Percentiles rank a stretch among this genome's conserved stretches.
phyloP scores from a whole-genome alignment of 2,888 invertebrate genomes.

The Hedychridium roseum region DNA sequence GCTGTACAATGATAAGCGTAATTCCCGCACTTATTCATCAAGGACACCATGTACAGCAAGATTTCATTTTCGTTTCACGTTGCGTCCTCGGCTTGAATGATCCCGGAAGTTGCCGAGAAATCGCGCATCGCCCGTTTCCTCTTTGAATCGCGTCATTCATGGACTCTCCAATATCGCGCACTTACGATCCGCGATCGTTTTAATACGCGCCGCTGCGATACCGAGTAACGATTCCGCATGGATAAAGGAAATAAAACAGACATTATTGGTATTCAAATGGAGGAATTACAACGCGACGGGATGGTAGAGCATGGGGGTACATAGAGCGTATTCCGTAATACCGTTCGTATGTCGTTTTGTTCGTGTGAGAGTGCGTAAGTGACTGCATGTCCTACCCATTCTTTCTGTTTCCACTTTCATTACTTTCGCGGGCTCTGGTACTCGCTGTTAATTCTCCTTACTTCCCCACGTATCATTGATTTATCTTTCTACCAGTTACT shows the following conservation, averaged over 20 bases:
- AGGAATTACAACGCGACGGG: conserved; percentile 49
- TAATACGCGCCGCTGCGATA: conserved; percentile 10
- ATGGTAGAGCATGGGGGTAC: conserved; percentile 47
- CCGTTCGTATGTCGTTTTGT: conserved; percentile 49
- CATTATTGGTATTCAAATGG: conserved; percentile 65
- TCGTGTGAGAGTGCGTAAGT: conserved; percentile 43
- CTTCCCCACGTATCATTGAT: conserved; percentile 15
- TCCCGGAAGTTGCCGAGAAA: no score
- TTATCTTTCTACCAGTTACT: conserved; percentile 11
- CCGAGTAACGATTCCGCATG: not conserved
- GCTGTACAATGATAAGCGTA: no score
- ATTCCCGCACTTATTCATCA: no score
- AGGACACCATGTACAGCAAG: no score
- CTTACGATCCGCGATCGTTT: conserved; percentile 32
- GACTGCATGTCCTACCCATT: conserved; percentile 42
- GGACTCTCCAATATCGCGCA: conserved; percentile 54
- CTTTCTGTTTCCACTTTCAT: conserved; percentile 32
- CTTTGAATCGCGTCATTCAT: no score
- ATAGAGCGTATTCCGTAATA: conserved; percentile 40
- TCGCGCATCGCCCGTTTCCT: no score
- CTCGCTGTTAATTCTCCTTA: conserved; percentile 10
- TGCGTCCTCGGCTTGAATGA: no score
- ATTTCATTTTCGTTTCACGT: no score
- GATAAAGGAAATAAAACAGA: conserved; percentile 21
- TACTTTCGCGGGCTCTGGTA: conserved; percentile 15